Base-by-base conservation (phyloP, 2,797 vertebrate genomes). In the Varecia variegata region DNA sequence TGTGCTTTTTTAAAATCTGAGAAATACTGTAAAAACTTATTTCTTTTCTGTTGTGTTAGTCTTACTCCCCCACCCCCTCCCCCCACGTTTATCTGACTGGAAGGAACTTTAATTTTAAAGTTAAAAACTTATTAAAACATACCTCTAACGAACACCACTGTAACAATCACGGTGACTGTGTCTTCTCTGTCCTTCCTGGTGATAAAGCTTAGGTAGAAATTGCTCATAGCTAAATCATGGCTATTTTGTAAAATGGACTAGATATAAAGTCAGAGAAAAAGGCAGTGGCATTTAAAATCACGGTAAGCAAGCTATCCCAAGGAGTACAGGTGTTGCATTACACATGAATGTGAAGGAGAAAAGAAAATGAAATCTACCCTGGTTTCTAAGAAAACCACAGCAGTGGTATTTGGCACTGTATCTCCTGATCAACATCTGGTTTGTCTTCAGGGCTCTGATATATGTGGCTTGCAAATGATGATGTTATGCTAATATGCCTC, bases 391-490 rank as follows among this genome's bases (percentile, higher is more conserved):
- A 91, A 73, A 84, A 43, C 58, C 32, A 3, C 50, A 50, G 58
- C 84, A 32, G 77, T 47, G 60, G 17, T 68, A n/a, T 43, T 80
- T 52, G 91, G 65, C 70, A 5, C 35, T 32, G 8, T 15, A 1
- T 94, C 93, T 88, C 88, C 83, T 88, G 32, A 58, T 83, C 84
- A 79, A 68, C 80, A 74, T 80, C 91, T 88, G 71, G 79, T 88
- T 90, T 87, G 84, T 95, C 90, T 95, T 82, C 54, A 80, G 88
- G 54, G 88, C 88, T 88, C 87, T 67, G 32, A 38, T 17, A 30
- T 62, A 60, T 58, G 35, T 43, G 73, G 80, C 81, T 96, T 91
- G 54, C 81, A 65, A 27, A 67, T 38, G 27, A 21, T 68, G 79
- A 43, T 71, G 74, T 79, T 79, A 0, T 52, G 25, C 52, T 71